Evolutionary conservation across 2,888 invertebrate species (phyloP), one percentile per base, ranked within the genome.

Genomic region (Hirudinaria manillensis): DNA sequence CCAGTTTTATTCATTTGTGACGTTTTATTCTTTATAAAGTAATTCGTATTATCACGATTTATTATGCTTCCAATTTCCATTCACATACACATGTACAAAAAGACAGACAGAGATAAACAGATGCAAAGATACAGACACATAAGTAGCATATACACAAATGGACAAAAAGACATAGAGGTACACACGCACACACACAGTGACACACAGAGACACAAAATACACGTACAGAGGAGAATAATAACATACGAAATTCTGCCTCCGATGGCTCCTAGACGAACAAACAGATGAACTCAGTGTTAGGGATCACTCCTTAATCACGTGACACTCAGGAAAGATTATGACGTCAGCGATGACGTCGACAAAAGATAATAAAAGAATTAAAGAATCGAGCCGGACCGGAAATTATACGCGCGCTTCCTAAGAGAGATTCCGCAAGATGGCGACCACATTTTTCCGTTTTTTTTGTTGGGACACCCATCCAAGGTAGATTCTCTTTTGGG

Each of bases 321-420:
- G 61, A 61, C 61, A 61, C 61, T 61, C 29, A 61, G 24, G 13
- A 29, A 29, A 29, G 61, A 24, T 61, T 61, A 61, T 61, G 61
- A 61, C 61, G 61, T 61, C 61, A 61, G 29, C 61, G 61, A 61
- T 61, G 61, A 61, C 61, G 61, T 61, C 13, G 29, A 61, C 61
- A 61, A 61, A 61, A 61, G 61, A 61, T 61, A 61, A 61, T 61
- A 61, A 61, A 61, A 61, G 29, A 61, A 45, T 45, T 45, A 45
- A 45, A 45, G 45, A n/a, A 45, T 45, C 45, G 45, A 45, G 45
- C 45, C 45, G 45, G 45, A 45, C 45, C 45, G 45, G 45, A 45
- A 45, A 45, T 45, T 45, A 45, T 16, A 45, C 3, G 45, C 45
- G 4, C 45, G 45, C n/a, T n/a, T 45, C 45, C 45, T 45, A 10